Evolutionary conservation across 2,888 invertebrate genomes (phyloP), one percentile per base, ranked within the genome.

Genomic region (Xestoiulus laeticollis): DNA sequence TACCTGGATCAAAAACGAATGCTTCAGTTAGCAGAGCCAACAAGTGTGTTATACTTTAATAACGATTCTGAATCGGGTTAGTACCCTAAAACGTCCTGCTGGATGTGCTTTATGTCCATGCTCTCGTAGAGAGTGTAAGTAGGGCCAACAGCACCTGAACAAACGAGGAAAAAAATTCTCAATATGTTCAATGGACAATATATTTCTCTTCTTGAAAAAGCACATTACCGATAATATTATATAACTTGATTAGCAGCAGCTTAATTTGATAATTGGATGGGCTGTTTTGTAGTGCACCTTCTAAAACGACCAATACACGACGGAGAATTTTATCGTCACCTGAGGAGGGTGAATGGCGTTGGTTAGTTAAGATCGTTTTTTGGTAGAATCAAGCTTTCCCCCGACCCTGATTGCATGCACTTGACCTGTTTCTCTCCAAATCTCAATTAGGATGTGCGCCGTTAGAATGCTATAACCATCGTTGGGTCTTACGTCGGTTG

Each of bases 91-190:
- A 98, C 96, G 92, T 98, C 97, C 91, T 98, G 93, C 92, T 98
- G 98, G 90, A 98, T 95, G 92, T 98, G 97, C 92, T 99, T 99
- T 88, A 97, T 94, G 91, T 98, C 98, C 91, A 99, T 93, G 87
- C 94, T 94, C 90, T 95, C 95, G 92, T 96, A 96, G 90, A 95
- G 93, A 87, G 94, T 93, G 90, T 95, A 95, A 44, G 96, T 96
- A 0, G 95, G 95, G 86, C 94, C 92, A 33, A 95, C 94, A 90
- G 95, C 96, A 89, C 97, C 97, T 92, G 90, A 84, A 89, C 90
- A 89, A 87, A 85, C 38, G 14, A 86, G n/a, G 82, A 87, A 43
- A 86, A 91, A 92, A 4, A n/a, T 84, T 33, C 22, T 53, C 5
- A 32, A 22, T 32, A 88, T 88, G 26, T 3, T 83, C 87, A 85